Evolutionary conservation across 1,140 invertebrate genomes (phyloP).

Genomic region (Apis laboriosa): DNA sequence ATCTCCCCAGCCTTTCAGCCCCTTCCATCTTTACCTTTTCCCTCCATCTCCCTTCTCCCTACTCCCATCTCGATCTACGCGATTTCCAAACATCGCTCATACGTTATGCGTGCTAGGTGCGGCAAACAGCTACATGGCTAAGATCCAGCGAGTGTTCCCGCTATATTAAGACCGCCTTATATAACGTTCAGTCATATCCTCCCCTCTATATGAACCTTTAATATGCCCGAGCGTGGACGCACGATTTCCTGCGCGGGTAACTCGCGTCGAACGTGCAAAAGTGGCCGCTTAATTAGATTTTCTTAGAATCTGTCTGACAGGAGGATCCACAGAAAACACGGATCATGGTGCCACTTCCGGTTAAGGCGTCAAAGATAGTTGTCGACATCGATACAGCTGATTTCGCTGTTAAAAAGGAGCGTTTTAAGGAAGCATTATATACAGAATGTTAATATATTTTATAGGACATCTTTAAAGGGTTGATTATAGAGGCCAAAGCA

Average conservation of each 20-base stretch:
- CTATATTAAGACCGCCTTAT: constrained; percentile 71
- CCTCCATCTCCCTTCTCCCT: no score
- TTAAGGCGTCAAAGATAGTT: constrained; percentile 9
- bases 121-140: constrained; percentile 59
- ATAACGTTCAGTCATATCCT: constrained; percentile 68
- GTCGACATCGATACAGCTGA: constrained; percentile 9
- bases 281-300: constrained; percentile 48
- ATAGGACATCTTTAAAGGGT: no score
- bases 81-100: constrained; percentile 28
- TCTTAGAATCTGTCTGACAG: constrained; percentile 12
- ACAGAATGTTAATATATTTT: no score
- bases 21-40: not conserved
- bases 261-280: not conserved
- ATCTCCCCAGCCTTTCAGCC: constrained; percentile 4
- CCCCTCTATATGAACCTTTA: constrained; percentile 59
- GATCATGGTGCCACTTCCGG: constrained; percentile 19
- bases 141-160: constrained; percentile 68
- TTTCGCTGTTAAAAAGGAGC: not conserved
- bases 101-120: constrained; percentile 17
- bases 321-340: not conserved
- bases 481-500: no score
- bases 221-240: constrained; percentile 48
- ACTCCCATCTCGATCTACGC: not conserved
- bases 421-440: no score
- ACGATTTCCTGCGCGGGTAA: constrained; percentile 30